Conservation (phyloP, 2,113 vertebrate genomes). For the Ophiodon elongatus region DNA sequence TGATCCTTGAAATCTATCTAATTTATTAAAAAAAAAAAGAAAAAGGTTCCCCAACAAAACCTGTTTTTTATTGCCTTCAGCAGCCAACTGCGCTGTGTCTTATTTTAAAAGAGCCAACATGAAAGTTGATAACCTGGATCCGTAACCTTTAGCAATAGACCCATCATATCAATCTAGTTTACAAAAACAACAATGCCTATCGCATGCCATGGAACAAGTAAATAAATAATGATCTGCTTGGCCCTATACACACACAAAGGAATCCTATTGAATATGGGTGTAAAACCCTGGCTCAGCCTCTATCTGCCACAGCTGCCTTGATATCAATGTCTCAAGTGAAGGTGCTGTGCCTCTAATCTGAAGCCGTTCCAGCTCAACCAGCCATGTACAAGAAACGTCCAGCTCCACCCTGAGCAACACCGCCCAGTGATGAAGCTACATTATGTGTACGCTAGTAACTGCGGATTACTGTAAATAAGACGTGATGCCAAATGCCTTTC, state of each 20-base stretch:
- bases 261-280: constrained; percentile 47
- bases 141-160: constrained; percentile 19
- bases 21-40: not conserved
- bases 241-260: constrained; percentile 68
- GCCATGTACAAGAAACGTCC: constrained; percentile 35
- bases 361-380: constrained; percentile 30
- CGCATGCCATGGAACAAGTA: constrained; percentile 43
- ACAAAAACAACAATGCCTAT: constrained; percentile 59
- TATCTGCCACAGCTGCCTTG: constrained; percentile 35
- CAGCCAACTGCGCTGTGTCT: not conserved
- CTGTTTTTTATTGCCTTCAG: not conserved
- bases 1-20: not conserved
- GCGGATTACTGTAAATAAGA: not conserved
- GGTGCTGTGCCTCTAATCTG: constrained; percentile 31
- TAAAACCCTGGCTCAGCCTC: constrained; percentile 44
- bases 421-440: not conserved
- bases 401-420: constrained; percentile 8
- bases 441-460: not conserved
- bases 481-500: not conserved
- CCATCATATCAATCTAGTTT: constrained; percentile 53
- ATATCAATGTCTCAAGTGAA: constrained; percentile 49
- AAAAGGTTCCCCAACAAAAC: not conserved
- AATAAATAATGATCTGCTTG: constrained; percentile 74
- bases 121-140: constrained; percentile 45
- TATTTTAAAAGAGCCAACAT: not conserved